A percentile compares a stretch with the other conserved stretches of the same genome.
Conservation (phyloP, 2,797 vertebrate genomes). For the Artibeus lituratus region DNA sequence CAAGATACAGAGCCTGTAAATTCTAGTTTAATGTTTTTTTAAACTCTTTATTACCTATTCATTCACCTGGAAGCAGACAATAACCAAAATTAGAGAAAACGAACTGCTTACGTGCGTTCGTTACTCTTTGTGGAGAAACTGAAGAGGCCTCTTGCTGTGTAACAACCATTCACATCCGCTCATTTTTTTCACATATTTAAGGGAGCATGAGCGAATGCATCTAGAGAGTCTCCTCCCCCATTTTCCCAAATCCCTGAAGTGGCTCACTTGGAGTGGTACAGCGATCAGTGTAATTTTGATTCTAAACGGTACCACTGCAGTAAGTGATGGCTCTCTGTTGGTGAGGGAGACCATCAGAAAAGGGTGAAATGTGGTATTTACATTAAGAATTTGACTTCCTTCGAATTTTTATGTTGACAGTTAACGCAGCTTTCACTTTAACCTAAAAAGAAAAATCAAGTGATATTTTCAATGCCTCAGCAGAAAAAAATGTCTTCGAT, state of each 20-base stretch:
- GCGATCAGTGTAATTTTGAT: neutral
- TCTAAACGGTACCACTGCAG: neutral
- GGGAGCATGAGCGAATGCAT: neutral
- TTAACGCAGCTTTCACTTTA: slow-evolving; percentile 23
- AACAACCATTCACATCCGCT: neutral
- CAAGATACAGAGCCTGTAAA: neutral
- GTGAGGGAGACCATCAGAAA: neutral
- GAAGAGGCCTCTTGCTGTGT: neutral
- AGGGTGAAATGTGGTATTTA: neutral
- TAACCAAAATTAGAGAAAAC: slow-evolving; percentile 17
- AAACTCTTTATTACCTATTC: neutral
- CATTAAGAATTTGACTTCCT: neutral
- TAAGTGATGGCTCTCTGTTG: neutral
- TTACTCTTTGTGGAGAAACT: neutral
- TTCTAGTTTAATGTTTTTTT: neutral
- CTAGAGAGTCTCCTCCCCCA: neutral
- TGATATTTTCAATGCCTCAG: neutral
- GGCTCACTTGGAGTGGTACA: neutral
- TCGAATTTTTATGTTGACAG: neutral
- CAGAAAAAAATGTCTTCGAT: neutral
- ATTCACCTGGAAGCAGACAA: neutral
- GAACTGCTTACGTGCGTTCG: neutral
- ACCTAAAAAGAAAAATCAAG: neutral
- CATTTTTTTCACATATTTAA: neutral
- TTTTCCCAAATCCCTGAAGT: neutral